Base-by-base conservation (phyloP, 1,140 invertebrate genomes). In the Mercenaria mercenaria region DNA sequence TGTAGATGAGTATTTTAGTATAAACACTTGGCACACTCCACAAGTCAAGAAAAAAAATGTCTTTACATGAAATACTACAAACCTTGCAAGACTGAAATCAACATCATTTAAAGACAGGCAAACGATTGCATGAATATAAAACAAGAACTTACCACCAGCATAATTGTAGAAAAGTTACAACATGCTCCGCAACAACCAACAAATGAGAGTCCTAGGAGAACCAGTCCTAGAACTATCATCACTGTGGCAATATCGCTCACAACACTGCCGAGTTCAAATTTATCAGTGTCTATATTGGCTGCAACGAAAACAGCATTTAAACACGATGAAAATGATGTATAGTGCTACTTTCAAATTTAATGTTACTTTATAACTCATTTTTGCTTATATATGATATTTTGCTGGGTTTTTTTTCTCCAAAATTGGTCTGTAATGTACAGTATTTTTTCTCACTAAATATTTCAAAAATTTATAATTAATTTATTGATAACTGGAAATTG, bases 181-280 rank as follows among this genome's bases (percentile, higher is more conserved):
- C 79, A 81, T 13, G 79, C 79, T 3, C 43, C 26, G 56, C 79
- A 81, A 32, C 79, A 81, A 26, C 79, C 79, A 23, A 59, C 32
- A 52, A 81, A 81, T 6, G 79, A 81, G 6, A 81, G 18, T 3
- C 34, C 79, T 15, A 81, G 52, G 15, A 81, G 52, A 41, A 64
- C 32, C 0, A 81, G 10, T 23, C 79, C 79, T 10, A 56, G 1
- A 26, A 41, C 41, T 20, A 81, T 81, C 79, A 81, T 81, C 13
- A 52, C 18, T 23, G 32, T 39, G 23, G 50, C 50, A 15, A 81
- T 26, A 10, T 11, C 29, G 4, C 52, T 56, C 10, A 64, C 52
- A 6, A 64, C n/a, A n/a, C 3, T 34, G 8, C 79, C 79, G 0
- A 81, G 37, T 15, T 81, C 79, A 64, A 81, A 81, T 4, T 37